phyloP scores from a whole-genome alignment of 92 coral and sea anemone genomes.

The Parazoanthus darwini region DNA sequence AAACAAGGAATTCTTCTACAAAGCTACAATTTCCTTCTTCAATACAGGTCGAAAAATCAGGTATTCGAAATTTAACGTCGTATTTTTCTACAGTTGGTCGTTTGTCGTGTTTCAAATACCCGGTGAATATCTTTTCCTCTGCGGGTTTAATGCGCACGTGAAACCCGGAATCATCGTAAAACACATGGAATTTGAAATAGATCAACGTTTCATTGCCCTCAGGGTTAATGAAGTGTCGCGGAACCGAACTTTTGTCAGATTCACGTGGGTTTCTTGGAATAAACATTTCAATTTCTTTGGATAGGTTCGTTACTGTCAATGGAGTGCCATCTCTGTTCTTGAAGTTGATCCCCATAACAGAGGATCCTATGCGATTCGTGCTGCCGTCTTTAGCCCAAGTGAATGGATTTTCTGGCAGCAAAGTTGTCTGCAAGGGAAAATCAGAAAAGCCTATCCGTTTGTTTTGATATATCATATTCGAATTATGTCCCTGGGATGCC shows the following conservation, averaged over 20 bases:
- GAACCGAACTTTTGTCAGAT: conserved; percentile 14
- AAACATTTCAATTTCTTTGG: conserved; percentile 47
- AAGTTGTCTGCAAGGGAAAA: background rate
- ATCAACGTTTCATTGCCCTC: conserved; percentile 38
- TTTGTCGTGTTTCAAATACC: conserved; percentile 5
- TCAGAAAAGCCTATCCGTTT: background rate
- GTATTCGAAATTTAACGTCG: conserved; percentile 19
- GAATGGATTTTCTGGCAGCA: conserved; percentile 34
- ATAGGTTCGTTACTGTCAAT: conserved; percentile 31
- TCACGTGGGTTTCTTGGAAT: conserved; percentile 50
- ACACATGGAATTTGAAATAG: conserved; percentile 38
- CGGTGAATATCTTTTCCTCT: conserved; percentile 17
- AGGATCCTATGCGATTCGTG: conserved; percentile 34
- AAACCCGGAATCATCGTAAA: conserved; percentile 37
- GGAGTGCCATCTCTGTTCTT: conserved; percentile 14
- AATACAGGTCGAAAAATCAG: conserved; percentile 29
- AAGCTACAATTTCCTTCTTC: conserved; percentile 12
- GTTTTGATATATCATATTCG: background rate
- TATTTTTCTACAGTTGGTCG: conserved; percentile 15
- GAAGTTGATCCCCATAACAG: conserved; percentile 37
- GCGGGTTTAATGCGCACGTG: conserved; percentile 29
- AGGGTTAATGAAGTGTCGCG: conserved; percentile 32
- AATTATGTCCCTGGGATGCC: too few relatives aligned
- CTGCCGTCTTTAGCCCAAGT: conserved; percentile 35
- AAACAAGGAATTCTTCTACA: conserved; percentile 23